Conservation (phyloP, 2,888 invertebrate species). For the Netelia fuscicornis region DNA sequence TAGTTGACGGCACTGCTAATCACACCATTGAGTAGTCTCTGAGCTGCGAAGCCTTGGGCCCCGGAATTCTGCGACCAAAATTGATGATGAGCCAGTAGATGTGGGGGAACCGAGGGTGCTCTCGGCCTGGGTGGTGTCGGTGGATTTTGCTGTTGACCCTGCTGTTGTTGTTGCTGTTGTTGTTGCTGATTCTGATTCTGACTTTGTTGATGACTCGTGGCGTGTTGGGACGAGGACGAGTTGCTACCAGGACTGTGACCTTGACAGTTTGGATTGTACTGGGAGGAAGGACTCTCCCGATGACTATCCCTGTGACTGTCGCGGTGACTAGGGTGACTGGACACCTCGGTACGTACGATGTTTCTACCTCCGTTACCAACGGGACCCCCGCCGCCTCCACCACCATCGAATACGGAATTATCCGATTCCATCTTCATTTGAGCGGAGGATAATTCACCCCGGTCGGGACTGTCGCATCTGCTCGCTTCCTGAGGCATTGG, state of each 20-base stretch:
- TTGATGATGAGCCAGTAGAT: constrained; percentile 85
- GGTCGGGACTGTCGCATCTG: constrained; percentile 79
- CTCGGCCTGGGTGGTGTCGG: constrained; percentile 78
- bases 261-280: constrained; percentile 79
- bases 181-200: constrained; percentile 73
- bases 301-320: constrained; percentile 66
- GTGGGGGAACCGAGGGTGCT: constrained; percentile 86
- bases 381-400: constrained; percentile 79
- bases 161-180: constrained; percentile 71
- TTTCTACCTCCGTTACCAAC: constrained; percentile 78
- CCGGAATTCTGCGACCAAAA: constrained; percentile 83
- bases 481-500: constrained; percentile 81
- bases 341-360: constrained; percentile 72
- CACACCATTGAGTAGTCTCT: constrained; percentile 83
- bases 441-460: constrained; percentile 78
- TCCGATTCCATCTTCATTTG: constrained; percentile 85
- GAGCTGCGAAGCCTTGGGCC: constrained; percentile 82
- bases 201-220: constrained; percentile 59
- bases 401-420: constrained; percentile 87
- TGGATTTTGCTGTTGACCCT: constrained; percentile 65
- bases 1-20: constrained; percentile 82
- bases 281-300: constrained; percentile 82
- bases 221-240: constrained; percentile 70
- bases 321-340: constrained; percentile 77
- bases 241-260: constrained; percentile 80